Percentiles rank a stretch among this genome's conserved stretches.
phyloP scores from a whole-genome alignment of 2,888 invertebrate genomes.

The Halictus quadricinctus region DNA sequence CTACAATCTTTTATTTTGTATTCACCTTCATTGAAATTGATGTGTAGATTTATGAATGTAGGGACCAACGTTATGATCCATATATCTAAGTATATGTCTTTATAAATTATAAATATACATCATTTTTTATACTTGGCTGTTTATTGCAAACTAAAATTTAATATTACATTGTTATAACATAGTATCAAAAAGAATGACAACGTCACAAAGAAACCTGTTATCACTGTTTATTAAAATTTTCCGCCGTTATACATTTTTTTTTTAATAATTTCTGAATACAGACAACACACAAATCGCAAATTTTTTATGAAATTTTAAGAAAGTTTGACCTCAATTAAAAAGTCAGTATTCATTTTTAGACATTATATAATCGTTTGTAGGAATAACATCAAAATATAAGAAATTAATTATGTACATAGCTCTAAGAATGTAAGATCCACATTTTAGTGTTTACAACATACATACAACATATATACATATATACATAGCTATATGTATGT shows the following conservation, averaged over 20 bases:
- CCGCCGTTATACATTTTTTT: constrained; percentile 28
- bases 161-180: constrained; percentile 19
- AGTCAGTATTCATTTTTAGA: constrained; percentile 40
- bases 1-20: background rate
- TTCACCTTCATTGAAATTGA: background rate
- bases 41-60: background rate
- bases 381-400: constrained; percentile 48
- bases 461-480: constrained; percentile 36
- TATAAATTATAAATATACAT: background rate
- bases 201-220: constrained; percentile 37
- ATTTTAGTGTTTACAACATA: constrained; percentile 47
- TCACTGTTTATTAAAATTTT: constrained; percentile 50
- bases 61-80: background rate
- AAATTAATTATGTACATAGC: constrained; percentile 48
- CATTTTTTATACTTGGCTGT: background rate
- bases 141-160: constrained; percentile 15
- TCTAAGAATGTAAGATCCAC: constrained; percentile 52
- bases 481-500: constrained; percentile 53
- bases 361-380: constrained; percentile 32
- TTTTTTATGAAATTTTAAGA: constrained; percentile 45
- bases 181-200: constrained; percentile 27
- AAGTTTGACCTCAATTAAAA: constrained; percentile 58
- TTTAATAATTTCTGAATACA: constrained; percentile 36
- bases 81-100: background rate
- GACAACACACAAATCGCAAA: constrained; percentile 31